phyloP scores from a whole-genome alignment of 2,888 invertebrate species.

The Acleris cristana region DNA sequence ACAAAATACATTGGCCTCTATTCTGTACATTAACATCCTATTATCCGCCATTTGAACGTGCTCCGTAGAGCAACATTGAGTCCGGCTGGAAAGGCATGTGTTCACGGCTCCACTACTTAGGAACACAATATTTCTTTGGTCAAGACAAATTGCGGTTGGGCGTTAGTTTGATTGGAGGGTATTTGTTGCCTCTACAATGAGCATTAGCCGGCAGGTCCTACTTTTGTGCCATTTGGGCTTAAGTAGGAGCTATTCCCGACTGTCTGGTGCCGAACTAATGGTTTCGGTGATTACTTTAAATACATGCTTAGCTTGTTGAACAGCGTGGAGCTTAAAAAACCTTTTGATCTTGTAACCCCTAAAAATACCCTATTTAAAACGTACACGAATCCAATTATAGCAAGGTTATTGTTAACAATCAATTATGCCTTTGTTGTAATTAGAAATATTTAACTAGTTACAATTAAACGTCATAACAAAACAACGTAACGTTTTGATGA shows the following conservation, averaged over 20 bases:
- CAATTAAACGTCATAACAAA: conserved; percentile 38
- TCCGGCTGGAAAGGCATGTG: conserved; percentile 17
- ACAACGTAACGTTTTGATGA: conserved; percentile 61
- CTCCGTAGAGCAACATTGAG: conserved; percentile 56
- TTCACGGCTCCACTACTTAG: conserved; percentile 50
- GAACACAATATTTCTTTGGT: conserved; percentile 74
- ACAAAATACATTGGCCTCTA: too few relatives aligned
- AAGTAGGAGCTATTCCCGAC: neutral
- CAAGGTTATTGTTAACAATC: too few relatives aligned
- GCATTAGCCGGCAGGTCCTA: conserved; percentile 63
- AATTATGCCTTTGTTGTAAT: neutral
- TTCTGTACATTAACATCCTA: conserved; percentile 27
- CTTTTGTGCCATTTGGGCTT: conserved; percentile 15
- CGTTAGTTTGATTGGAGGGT: conserved; percentile 80
- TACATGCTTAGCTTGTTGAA: neutral
- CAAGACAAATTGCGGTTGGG: conserved; percentile 78
- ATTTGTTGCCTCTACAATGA: conserved; percentile 81
- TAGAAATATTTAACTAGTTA: conserved; percentile 1
- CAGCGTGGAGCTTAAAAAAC: neutral
- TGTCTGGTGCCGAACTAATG: neutral
- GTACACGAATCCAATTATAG: too few relatives aligned
- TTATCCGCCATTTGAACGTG: conserved; percentile 45
- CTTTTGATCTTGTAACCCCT: too few relatives aligned
- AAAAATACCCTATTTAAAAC: too few relatives aligned
- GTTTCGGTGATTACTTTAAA: neutral